A percentile compares a stretch with the other conserved stretches of the same genome.
These are phyloP conservation scores for Intellagama lesueurii DNA, from an alignment of 2,797 vertebrate genomes.

Conservation along the genomic window DNA sequence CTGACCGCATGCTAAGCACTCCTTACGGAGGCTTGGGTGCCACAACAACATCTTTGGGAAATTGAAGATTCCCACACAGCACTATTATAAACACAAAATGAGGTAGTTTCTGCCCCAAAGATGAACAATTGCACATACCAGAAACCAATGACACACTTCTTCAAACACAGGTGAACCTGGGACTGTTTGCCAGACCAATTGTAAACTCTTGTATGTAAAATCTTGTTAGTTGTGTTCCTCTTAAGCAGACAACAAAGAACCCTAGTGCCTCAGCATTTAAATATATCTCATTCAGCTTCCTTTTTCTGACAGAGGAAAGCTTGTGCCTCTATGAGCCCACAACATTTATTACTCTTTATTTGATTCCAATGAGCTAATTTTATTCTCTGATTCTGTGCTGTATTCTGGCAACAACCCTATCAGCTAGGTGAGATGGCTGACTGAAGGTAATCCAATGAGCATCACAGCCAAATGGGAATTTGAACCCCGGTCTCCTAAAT, in stretches of 20 bases:
- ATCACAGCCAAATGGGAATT: too few relatives aligned
- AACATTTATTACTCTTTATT: too few relatives aligned
- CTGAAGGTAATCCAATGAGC: too few relatives aligned
- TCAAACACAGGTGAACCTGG: background rate
- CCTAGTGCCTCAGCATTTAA: too few relatives aligned
- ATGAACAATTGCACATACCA: background rate
- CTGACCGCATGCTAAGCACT: too few relatives aligned
- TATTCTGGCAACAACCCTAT: too few relatives aligned
- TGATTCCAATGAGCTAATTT: too few relatives aligned
- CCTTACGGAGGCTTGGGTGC: too few relatives aligned
- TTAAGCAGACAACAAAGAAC: background rate
- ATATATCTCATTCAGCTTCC: background rate
- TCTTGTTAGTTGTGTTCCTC: background rate
- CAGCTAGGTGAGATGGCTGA: too few relatives aligned
- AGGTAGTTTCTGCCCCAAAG: slow-evolving; percentile 4
- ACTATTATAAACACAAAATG: background rate
- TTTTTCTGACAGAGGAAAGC: background rate
- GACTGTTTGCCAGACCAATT: background rate
- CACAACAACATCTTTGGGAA: background rate
- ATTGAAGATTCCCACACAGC: background rate
- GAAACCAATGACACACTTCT: background rate
- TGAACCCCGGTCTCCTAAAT: too few relatives aligned
- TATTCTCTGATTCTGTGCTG: too few relatives aligned
- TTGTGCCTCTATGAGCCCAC: background rate
- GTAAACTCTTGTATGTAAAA: background rate